A percentile compares a stretch with the other conserved stretches of the same genome.
Evolutionary conservation across 2,888 invertebrate genomes (phyloP).

Genomic region (Dasysyrphus albostriatus): DNA sequence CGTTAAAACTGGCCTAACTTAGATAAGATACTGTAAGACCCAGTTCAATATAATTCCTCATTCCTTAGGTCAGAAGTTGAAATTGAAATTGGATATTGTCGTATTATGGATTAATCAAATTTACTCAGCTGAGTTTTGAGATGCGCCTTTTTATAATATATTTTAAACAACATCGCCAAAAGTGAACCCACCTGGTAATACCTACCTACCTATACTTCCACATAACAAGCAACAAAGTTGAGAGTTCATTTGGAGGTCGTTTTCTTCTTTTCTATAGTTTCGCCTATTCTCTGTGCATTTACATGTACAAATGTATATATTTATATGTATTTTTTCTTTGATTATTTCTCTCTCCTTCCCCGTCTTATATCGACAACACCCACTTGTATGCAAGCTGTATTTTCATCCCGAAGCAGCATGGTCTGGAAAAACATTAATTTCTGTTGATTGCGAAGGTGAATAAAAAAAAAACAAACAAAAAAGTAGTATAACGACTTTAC

Average conservation of each 20-base stretch:
- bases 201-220: background rate
- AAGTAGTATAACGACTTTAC: conserved; percentile 67
- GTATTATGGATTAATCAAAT: too few relatives aligned
- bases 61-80: too few relatives aligned
- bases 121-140: too few relatives aligned
- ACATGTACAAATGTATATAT: background rate
- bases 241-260: conserved; percentile 44
- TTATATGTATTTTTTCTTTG: background rate
- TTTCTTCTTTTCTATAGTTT: conserved; percentile 19
- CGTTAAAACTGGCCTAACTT: too few relatives aligned
- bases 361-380: conserved; percentile 10
- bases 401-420: conserved; percentile 40
- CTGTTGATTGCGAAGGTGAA: conserved; percentile 58
- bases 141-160: too few relatives aligned
- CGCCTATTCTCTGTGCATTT: conserved; percentile 31
- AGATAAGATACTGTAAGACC: too few relatives aligned
- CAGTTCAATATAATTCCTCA: too few relatives aligned
- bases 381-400: conserved; percentile 34
- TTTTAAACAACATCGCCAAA: too few relatives aligned
- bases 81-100: too few relatives aligned
- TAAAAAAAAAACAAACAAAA: background rate
- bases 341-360: conserved; percentile 14
- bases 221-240: conserved; percentile 22
- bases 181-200: too few relatives aligned
- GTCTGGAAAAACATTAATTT: conserved; percentile 63